These are phyloP conservation scores for Ophioninae sp. DNA, from an alignment of 2,888 invertebrate species.

Conservation along the genomic window DNA sequence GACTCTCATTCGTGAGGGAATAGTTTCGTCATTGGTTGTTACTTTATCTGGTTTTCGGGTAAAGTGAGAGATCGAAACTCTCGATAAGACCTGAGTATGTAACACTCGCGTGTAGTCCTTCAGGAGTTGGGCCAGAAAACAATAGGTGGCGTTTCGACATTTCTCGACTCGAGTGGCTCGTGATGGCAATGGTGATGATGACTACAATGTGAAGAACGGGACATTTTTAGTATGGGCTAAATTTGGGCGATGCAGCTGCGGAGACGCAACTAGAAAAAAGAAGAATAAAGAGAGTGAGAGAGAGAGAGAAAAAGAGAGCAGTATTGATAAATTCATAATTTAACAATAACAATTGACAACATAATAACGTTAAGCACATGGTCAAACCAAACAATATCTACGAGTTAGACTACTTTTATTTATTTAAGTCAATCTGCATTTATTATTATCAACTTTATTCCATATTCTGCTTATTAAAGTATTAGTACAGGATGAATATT, in stretches of 20 bases:
- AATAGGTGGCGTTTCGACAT: constrained; percentile 54
- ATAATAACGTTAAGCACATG: too few species aligned
- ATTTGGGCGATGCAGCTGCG: constrained; percentile 5
- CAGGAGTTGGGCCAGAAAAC: constrained; percentile 39
- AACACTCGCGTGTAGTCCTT: constrained; percentile 13
- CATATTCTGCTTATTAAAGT: too few species aligned
- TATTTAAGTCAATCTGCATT: too few species aligned
- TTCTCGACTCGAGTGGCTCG: constrained; percentile 43
- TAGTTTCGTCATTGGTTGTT: constrained; percentile 44
- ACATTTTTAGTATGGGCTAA: constrained; percentile 3
- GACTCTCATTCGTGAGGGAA: background rate
- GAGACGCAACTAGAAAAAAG: background rate
- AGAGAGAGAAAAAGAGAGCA: background rate
- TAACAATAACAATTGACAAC: background rate
- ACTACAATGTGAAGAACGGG: constrained; percentile 27
- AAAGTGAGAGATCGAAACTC: constrained; percentile 28
- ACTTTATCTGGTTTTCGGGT: background rate
- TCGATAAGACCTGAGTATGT: constrained; percentile 30
- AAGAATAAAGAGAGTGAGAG: constrained; percentile 12
- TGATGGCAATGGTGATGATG: constrained; percentile 43
- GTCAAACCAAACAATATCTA: too few species aligned
- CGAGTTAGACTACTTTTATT: too few species aligned
- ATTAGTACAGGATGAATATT: too few species aligned
- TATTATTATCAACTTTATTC: too few species aligned
- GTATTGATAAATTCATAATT: background rate